These are phyloP conservation scores for Ptilonorhynchus violaceus DNA, from an alignment of 2,113 vertebrate species.

Conservation along the genomic window DNA sequence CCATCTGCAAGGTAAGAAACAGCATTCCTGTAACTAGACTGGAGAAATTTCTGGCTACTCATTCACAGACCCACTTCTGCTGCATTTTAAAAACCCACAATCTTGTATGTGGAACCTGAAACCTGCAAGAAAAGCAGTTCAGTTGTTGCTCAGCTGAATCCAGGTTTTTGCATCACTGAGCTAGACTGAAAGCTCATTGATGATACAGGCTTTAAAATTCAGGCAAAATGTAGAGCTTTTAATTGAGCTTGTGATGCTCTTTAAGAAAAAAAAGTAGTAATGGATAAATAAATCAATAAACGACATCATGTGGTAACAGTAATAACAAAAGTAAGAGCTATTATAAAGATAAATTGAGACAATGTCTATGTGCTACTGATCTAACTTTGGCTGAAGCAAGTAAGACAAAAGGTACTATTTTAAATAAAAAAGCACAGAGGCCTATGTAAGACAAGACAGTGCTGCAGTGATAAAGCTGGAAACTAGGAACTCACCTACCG, in stretches of 20 bases:
- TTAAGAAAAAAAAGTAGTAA: background rate
- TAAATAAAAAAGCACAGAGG: background rate
- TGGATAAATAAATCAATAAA: background rate
- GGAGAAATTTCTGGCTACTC: background rate
- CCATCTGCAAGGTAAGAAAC: background rate
- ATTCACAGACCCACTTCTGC: background rate
- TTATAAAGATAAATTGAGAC: background rate
- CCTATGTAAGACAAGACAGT: background rate
- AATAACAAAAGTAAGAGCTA: background rate
- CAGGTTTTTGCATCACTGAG: background rate
- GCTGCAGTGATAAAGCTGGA: background rate
- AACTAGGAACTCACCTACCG: background rate
- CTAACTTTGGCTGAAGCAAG: background rate
- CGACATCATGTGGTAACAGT: background rate
- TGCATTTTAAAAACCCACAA: background rate
- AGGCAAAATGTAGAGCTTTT: background rate
- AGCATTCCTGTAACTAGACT: background rate
- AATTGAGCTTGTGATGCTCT: background rate
- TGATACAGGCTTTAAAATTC: background rate
- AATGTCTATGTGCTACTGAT: background rate
- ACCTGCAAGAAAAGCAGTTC: background rate
- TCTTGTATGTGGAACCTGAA: background rate
- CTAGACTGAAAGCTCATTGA: background rate
- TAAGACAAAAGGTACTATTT: background rate
- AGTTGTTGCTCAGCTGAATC: background rate